Evolutionary conservation across 2,113 vertebrate species (phyloP), one percentile per base, ranked within the genome.

Genomic region (Picathartes gymnocephalus): DNA sequence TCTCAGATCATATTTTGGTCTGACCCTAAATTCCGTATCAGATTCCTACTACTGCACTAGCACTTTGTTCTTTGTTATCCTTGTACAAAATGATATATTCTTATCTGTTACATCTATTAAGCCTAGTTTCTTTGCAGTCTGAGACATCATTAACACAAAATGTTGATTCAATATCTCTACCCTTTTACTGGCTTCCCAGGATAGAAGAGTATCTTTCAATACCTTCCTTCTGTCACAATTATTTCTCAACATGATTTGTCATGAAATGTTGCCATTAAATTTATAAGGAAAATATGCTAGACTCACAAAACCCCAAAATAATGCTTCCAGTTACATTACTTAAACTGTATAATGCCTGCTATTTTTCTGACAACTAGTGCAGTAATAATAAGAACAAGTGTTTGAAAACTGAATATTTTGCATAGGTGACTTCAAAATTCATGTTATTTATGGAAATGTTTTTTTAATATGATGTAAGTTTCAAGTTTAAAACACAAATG

Each of bases 231-330:
- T 89, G 22, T 44, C 17, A 54, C 9, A 87, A 39, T 66, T 81
- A 40, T 30, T 81, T 91, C 56, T 84, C 40, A 76, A 8, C 1
- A 1, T 45, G 22, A 87, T 69, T 60, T 84, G 9, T 65, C 70
- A 35, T 22, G 22, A 88, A 79, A 92, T 15, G 24, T 79, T 90
- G 48, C 20, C 15, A n/a, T 48, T 16, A 85, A 88, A 79, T 72
- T 56, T 7, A 22, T 61, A 53, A 15, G 5, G 18, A 79, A 74
- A 72, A 22, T 77, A 56, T 0, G 0, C 6, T 50, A 77, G 22
- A 61, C 27, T 90, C 19, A 44, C 23, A 73, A 66, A 60, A 7
- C 4, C 6, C 10, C 9, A 28, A n/a, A 3, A 62, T 30, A 73
- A 35, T 40, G 20, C 6, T 86, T 64, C 18, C n/a, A 66, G 27